Evolutionary conservation across 2,113 vertebrate genomes (phyloP).

Genomic region (Phycodurus eques): DNA sequence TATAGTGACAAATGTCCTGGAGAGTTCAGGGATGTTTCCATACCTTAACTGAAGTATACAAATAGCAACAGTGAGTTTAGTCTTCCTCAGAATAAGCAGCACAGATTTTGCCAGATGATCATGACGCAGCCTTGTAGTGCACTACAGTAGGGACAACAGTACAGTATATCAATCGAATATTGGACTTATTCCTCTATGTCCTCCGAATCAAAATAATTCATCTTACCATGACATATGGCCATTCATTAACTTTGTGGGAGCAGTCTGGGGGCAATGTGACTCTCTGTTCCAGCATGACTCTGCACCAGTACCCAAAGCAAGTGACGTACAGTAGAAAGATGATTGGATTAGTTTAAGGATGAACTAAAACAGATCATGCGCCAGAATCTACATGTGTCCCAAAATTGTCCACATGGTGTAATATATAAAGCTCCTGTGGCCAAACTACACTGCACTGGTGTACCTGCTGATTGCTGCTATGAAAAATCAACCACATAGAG

Average conservation of each 20-base stretch:
- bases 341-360: no score
- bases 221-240: neutral
- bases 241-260: neutral
- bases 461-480: constrained; percentile 58
- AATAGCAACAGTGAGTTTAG: neutral
- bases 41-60: constrained; percentile 25
- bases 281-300: no score
- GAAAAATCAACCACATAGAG: constrained; percentile 50
- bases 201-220: neutral
- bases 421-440: constrained; percentile 41
- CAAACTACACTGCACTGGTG: constrained; percentile 44
- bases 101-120: neutral
- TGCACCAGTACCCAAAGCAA: no score
- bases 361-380: no score
- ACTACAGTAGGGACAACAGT: neutral
- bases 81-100: constrained; percentile 14
- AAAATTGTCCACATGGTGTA: neutral
- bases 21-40: constrained; percentile 62
- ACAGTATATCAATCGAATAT: neutral
- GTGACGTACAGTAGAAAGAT: no score
- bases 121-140: neutral
- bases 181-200: neutral
- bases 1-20: constrained; percentile 45
- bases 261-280: neutral
- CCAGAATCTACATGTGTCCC: neutral